Conservation (phyloP, 2,797 vertebrate genomes). For the Aerospiza tachiro region DNA sequence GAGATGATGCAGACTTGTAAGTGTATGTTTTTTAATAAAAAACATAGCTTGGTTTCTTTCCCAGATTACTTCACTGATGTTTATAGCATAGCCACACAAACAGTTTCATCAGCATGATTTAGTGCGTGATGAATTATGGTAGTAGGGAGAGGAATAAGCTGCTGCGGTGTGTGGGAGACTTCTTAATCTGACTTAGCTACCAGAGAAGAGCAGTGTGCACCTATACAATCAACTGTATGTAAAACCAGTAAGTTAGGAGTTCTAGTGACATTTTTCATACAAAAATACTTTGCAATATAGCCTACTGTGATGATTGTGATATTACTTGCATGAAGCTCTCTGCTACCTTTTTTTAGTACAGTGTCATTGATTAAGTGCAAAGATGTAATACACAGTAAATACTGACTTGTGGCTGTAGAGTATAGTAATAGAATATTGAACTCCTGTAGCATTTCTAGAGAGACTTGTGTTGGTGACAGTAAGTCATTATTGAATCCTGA, state of each 20-base stretch:
- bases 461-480: neutral
- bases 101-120: neutral
- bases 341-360: neutral
- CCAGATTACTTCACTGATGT: neutral
- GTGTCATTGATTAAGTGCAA: neutral
- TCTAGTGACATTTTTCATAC: neutral
- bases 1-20: neutral
- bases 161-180: neutral
- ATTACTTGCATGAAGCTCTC: neutral
- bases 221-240: neutral
- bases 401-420: neutral
- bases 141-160: neutral
- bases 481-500: neutral
- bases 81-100: neutral
- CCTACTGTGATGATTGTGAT: neutral
- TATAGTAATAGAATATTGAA: neutral
- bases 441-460: neutral
- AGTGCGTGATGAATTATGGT: neutral
- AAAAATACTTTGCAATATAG: neutral
- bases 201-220: neutral
- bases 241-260: neutral
- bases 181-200: neutral
- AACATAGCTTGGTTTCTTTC: neutral
- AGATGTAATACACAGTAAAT: neutral
- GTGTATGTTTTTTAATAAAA: neutral